Conservation (phyloP, 1,140 invertebrate species). For the Lerema accius region DNA sequence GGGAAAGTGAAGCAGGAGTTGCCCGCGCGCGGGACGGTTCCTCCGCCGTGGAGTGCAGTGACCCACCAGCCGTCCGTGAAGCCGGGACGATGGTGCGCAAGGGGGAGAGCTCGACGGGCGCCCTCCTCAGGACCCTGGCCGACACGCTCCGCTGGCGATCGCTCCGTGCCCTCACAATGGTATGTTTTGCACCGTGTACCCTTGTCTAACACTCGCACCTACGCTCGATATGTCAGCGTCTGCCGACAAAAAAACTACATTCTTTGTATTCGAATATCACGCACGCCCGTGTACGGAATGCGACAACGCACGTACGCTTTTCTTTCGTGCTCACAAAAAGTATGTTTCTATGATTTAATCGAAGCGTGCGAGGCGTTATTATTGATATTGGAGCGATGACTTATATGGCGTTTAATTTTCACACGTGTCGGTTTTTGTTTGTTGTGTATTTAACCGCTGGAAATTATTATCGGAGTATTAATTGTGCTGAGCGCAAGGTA, state of each 20-base stretch:
- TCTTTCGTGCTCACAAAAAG: conserved; percentile 1
- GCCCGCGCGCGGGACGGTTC: conserved; percentile 4
- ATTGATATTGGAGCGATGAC: conserved; percentile 8
- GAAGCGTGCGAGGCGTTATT: conserved; percentile 5
- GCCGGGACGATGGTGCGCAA: conserved; percentile 70
- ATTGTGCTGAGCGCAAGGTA: conserved; percentile 16
- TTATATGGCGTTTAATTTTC: conserved; percentile 4
- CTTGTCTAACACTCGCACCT: neutral
- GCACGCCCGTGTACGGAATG: conserved; percentile 2
- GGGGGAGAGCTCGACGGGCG: conserved; percentile 67
- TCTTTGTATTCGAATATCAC: conserved; percentile 11
- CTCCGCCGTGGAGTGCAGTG: conserved; percentile 59
- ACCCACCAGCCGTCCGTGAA: conserved; percentile 73
- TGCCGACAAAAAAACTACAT: neutral
- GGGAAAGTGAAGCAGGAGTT: conserved; percentile 30
- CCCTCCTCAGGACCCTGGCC: conserved; percentile 69
- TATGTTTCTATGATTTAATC: conserved; percentile 11
- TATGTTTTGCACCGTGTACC: conserved; percentile 52
- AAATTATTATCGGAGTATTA: conserved; percentile 3
- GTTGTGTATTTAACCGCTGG: conserved; percentile 1
- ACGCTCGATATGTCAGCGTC: neutral
- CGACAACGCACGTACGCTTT: conserved; percentile 11
- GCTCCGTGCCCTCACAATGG: conserved; percentile 61
- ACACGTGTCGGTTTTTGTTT: conserved; percentile 10
- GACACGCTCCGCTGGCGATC: conserved; percentile 71